These are phyloP conservation scores for Aptenodytes patagonicus DNA, from an alignment of 2,113 vertebrate species.

Conservation along the genomic window DNA sequence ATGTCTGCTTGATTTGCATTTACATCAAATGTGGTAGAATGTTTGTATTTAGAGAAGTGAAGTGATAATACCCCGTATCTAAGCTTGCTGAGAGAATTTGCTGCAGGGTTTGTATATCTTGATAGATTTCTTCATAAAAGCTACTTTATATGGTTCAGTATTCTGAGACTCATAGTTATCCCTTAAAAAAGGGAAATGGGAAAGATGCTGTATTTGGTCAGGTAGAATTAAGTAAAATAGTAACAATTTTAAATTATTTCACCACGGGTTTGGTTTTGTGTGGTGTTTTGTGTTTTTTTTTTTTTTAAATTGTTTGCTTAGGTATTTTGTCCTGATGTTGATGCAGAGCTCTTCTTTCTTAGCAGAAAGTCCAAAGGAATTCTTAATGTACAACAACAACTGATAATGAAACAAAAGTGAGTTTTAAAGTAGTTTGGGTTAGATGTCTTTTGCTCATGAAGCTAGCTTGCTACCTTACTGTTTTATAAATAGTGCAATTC, in stretches of 20 bases:
- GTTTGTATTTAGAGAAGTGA: not conserved
- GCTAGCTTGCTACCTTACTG: not conserved
- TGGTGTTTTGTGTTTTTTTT: not conserved
- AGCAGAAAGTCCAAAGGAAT: not conserved
- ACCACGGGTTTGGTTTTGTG: not conserved
- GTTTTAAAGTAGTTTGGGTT: not conserved
- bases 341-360: not conserved
- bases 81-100: not conserved
- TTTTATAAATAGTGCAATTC: not conserved
- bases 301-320: not conserved
- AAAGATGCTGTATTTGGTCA: not conserved
- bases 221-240: not conserved
- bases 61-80: not conserved
- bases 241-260: not conserved
- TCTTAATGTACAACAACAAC: not conserved
- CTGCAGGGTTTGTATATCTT: not conserved
- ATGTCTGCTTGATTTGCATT: not conserved
- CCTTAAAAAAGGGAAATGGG: not conserved
- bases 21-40: not conserved
- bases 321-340: not conserved
- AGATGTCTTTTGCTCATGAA: not conserved
- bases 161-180: not conserved
- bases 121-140: not conserved
- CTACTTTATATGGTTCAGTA: fast-evolving
- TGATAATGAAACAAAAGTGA: not conserved